Conservation (phyloP, 2,113 vertebrate genomes). For the Calyptommatus sinebrachiatus region DNA sequence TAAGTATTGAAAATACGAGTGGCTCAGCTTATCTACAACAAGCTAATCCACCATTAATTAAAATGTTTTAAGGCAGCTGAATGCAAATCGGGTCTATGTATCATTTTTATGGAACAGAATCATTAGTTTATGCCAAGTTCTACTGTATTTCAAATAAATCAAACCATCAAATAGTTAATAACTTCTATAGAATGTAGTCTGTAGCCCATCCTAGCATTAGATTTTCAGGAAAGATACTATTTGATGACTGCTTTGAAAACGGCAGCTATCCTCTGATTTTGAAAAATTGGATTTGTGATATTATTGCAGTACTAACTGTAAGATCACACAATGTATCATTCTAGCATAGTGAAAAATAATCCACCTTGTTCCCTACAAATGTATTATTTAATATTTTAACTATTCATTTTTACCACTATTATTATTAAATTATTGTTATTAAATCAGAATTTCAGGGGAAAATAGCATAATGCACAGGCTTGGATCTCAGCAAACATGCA, state of each 20-base stretch:
- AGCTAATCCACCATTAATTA: no score
- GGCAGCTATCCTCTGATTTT: background rate
- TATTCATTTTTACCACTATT: no score
- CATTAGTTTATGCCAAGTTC: no score
- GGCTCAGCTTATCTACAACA: no score
- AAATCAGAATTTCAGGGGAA: background rate
- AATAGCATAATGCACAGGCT: background rate
- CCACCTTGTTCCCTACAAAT: background rate
- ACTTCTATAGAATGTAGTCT: background rate
- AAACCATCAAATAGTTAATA: background rate
- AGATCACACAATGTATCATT: no score
- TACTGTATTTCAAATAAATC: slow-evolving; percentile 17
- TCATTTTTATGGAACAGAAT: no score
- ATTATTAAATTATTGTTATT: no score
- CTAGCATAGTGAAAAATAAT: background rate
- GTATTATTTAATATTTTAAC: no score
- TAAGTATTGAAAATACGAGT: no score
- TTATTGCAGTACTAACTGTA: no score
- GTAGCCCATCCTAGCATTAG: background rate
- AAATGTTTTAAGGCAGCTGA: no score
- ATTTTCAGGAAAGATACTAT: background rate
- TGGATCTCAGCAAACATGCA: background rate
- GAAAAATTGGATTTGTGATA: background rate
- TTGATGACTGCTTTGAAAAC: background rate
- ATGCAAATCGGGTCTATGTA: no score